phyloP scores from a whole-genome alignment of 2,888 invertebrate genomes.

The Eurytoma californica region DNA sequence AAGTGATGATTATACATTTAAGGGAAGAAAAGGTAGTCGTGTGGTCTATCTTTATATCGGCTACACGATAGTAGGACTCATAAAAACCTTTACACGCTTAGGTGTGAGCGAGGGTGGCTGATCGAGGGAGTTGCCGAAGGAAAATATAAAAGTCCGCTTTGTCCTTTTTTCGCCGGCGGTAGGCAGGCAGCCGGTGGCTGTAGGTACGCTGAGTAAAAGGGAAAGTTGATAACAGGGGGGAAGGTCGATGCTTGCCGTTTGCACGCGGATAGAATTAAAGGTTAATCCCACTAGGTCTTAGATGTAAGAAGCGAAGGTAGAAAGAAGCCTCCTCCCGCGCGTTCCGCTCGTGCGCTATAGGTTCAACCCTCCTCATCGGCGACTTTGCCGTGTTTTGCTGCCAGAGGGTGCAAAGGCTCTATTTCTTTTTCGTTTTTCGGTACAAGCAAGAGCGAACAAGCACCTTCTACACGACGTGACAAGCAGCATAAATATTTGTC shows the following conservation, averaged over 20 bases:
- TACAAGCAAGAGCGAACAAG: too few species aligned
- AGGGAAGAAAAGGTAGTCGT: background rate
- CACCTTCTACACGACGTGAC: too few species aligned
- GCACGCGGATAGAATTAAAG: conserved; percentile 73
- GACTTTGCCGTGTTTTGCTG: conserved; percentile 5
- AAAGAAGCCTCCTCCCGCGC: too few species aligned
- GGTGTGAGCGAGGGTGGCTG: background rate
- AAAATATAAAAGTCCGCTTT: background rate
- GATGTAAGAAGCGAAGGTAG: background rate
- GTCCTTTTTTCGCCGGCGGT: conserved; percentile 11
- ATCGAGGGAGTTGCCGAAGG: background rate
- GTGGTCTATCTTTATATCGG: background rate
- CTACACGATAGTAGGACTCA: background rate
- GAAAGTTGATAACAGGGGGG: conserved; percentile 38
- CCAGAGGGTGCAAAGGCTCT: too few species aligned
- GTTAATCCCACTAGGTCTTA: conserved; percentile 71
- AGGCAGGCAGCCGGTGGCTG: background rate
- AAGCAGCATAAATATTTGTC: conserved; percentile 72
- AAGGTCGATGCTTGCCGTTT: conserved; percentile 60
- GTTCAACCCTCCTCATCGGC: background rate
- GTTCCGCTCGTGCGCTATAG: too few species aligned
- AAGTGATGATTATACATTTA: too few species aligned
- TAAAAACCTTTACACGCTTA: conserved; percentile 6
- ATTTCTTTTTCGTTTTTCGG: too few species aligned
- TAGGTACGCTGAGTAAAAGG: conserved; percentile 14